Conservation (phyloP, 2,888 invertebrate genomes). For the Leptopilina myrica region DNA sequence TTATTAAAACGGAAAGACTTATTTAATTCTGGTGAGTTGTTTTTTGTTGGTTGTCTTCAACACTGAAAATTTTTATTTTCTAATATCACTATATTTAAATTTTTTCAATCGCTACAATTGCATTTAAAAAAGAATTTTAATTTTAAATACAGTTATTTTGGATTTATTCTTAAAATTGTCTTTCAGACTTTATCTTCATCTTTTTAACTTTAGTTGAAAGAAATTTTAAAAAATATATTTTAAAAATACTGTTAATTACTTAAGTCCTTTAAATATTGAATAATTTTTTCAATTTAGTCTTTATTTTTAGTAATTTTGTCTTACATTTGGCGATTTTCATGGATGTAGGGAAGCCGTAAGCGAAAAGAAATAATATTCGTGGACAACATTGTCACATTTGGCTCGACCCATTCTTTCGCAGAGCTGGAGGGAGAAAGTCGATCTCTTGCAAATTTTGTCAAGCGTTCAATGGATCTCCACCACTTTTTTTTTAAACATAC, state of each 20-base stretch:
- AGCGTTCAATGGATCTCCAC: constrained; percentile 64
- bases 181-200: too few species aligned
- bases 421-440: constrained; percentile 62
- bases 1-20: constrained; percentile 76
- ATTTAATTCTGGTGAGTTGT: constrained; percentile 75
- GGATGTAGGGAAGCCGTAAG: constrained; percentile 71
- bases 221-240: too few species aligned
- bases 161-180: too few species aligned
- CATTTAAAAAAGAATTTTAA: too few species aligned
- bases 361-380: constrained; percentile 72
- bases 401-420: constrained; percentile 69
- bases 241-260: too few species aligned
- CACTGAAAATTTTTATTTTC: neutral
- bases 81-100: too few species aligned
- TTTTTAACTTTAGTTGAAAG: too few species aligned
- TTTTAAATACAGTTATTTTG: too few species aligned
- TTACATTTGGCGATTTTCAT: constrained; percentile 40
- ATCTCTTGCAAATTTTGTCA: constrained; percentile 65
- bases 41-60: neutral
- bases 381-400: constrained; percentile 73
- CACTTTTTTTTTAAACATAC: constrained; percentile 63
- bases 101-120: too few species aligned
- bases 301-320: too few species aligned
- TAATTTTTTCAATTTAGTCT: too few species aligned
- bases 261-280: too few species aligned